A percentile compares a stretch with the other conserved stretches of the same genome.
Evolutionary conservation across 2,888 invertebrate genomes (phyloP).

Genomic region (Resseliella maxima): DNA sequence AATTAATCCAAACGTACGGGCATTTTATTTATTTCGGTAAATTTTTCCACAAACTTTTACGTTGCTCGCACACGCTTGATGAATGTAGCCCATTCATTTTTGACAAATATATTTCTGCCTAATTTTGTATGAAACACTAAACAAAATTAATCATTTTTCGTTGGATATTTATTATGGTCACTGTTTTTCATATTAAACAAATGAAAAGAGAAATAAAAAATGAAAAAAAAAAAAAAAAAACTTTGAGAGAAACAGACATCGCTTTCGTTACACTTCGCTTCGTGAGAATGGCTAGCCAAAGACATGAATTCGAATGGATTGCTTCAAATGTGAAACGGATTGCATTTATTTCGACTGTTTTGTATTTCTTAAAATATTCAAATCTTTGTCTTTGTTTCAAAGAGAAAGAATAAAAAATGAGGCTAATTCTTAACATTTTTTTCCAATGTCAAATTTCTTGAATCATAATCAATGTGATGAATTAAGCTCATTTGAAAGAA

Average conservation of each 20-base stretch:
- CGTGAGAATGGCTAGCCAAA: not conserved
- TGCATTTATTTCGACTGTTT: too few relatives aligned
- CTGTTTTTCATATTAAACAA: not conserved
- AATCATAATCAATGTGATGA: too few relatives aligned
- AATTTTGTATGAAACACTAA: not conserved
- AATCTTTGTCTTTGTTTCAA: too few relatives aligned
- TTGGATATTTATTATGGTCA: constrained; percentile 20
- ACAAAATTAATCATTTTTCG: not conserved
- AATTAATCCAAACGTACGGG: not conserved
- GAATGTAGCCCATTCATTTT: not conserved
- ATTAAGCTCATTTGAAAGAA: too few relatives aligned
- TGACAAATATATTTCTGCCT: not conserved
- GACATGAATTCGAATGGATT: not conserved
- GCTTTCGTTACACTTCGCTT: not conserved
- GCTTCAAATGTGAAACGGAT: not conserved
- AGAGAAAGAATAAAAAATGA: too few relatives aligned
- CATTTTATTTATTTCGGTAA: not conserved
- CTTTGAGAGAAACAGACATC: too few relatives aligned
- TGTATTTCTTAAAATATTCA: too few relatives aligned
- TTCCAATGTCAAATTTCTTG: too few relatives aligned
- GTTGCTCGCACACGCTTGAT: not conserved
- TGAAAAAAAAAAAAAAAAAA: too few relatives aligned
- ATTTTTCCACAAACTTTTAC: not conserved
- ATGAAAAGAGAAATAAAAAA: too few relatives aligned
- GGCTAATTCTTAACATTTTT: not conserved